Evolutionary conservation across 2,888 invertebrate genomes (phyloP).

Genomic region (Linyphia triangularis): DNA sequence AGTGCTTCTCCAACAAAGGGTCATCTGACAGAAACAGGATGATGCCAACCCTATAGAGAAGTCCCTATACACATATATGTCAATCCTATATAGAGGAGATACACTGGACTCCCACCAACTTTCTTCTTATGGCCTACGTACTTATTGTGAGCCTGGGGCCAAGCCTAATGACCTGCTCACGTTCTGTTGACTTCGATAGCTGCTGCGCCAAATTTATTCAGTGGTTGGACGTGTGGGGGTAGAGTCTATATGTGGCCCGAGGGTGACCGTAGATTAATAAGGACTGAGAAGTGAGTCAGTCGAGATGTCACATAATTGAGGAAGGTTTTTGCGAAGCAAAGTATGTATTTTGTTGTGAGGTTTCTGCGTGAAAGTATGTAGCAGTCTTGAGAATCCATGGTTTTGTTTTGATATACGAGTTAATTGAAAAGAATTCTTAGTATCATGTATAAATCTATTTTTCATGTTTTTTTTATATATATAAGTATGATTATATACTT

Average conservation of each 20-base stretch:
- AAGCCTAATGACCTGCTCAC: slow-evolving; percentile 33
- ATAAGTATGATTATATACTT: too few relatives aligned
- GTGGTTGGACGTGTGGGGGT: neutral
- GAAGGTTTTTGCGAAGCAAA: neutral
- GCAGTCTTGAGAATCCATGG: too few relatives aligned
- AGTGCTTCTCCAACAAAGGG: neutral
- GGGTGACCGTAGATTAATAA: neutral
- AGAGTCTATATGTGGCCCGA: neutral
- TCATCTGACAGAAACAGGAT: slow-evolving; percentile 49
- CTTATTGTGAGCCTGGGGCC: slow-evolving; percentile 26
- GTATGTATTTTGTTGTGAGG: too few relatives aligned
- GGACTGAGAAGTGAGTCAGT: neutral
- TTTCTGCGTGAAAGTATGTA: too few relatives aligned
- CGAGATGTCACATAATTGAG: neutral
- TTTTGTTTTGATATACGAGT: too few relatives aligned
- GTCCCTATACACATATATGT: neutral
- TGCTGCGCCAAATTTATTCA: slow-evolving; percentile 4
- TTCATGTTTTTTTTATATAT: too few relatives aligned
- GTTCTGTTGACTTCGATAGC: neutral
- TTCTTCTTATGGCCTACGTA: neutral
- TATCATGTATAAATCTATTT: too few relatives aligned
- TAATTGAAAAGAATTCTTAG: too few relatives aligned
- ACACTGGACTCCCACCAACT: neutral
- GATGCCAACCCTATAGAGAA: slow-evolving; percentile 36
- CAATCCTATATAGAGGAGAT: too few relatives aligned